Base-by-base conservation (phyloP, 2,888 invertebrate genomes). In the Sphinx pinastri region DNA sequence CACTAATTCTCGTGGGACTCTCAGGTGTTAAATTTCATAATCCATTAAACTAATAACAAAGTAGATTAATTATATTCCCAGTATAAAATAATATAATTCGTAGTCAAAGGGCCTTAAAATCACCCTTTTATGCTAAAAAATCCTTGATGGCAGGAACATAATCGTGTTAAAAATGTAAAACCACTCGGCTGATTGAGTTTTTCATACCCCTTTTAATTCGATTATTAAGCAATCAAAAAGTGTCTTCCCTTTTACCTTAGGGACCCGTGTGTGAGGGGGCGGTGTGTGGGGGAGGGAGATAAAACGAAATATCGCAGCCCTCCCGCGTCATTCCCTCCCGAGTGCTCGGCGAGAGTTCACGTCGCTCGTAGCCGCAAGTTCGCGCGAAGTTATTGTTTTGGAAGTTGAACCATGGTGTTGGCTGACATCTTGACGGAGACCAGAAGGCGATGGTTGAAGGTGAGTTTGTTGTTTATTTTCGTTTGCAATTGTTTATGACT, bases 371-470 rank as follows among this genome's bases (percentile, higher is more conserved):
- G 67, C 66, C 68, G 70, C 71, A 72, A 68, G 68, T 63, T 71
- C 71, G 70, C 59, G 71, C 68, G 70, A 72, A 73, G 70, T 73
- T 74, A 51, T 70, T 75, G 76, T 70, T 57, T 59, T 71, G 68
- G 57, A 82, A 75, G 70, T 63, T 63, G 19, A 47, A 63, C 4
- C 16, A 94, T 94, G 93, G 93, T 93, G 84, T 83, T 94, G 55
- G 86, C 92, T 47, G 93, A 93, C 72, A 92, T 94, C 74, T 79
- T 93, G 80, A 92, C 92, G 74, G 93, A 93, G 80, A 94, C 93
- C 16, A 82, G 93, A 73, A 87, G 89, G 84, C 87, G 92, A 74
- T 94, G 93, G 93, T 74, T 92, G 67, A 92, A 93, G 89, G 93
- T 93, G 70, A 80, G 83, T 73, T 67, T 72, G 12, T 55, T 55